Evolutionary conservation across 2,797 vertebrate genomes (phyloP).

Genomic region (Crossoptilon crossoptilon): DNA sequence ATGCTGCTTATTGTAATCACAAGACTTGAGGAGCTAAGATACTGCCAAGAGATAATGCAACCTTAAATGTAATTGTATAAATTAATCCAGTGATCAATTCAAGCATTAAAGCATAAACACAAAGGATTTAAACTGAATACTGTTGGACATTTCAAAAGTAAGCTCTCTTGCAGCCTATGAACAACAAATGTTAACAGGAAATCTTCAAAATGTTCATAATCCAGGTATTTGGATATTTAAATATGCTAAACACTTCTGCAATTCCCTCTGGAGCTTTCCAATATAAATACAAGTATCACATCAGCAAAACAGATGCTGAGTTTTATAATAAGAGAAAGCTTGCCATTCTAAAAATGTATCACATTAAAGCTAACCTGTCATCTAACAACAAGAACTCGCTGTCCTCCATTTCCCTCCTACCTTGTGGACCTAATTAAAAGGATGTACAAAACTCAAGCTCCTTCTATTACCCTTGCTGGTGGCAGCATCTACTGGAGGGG

Average conservation of each 20-base stretch:
- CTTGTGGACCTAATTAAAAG: not conserved
- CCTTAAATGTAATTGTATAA: not conserved
- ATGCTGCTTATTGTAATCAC: accelerated
- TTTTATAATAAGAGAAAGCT: not conserved
- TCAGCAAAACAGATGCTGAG: not conserved
- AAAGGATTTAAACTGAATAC: not conserved
- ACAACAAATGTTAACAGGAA: not conserved
- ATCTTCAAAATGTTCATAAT: not conserved
- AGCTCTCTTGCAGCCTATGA: not conserved
- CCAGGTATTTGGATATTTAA: not conserved
- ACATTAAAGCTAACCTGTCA: not conserved
- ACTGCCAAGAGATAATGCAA: not conserved
- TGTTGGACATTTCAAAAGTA: not conserved
- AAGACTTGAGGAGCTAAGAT: not conserved
- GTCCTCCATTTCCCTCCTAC: not conserved
- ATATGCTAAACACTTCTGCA: not conserved
- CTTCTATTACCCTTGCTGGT: not conserved
- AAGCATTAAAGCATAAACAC: not conserved
- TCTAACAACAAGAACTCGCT: not conserved
- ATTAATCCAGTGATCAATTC: not conserved
- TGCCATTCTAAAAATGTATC: not conserved
- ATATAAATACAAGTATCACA: not conserved
- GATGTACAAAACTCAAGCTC: not conserved
- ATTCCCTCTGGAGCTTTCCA: not conserved
- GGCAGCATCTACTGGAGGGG: not conserved